Base-by-base conservation (phyloP, 2,888 invertebrate genomes). In the Aspidiotus destructor region DNA sequence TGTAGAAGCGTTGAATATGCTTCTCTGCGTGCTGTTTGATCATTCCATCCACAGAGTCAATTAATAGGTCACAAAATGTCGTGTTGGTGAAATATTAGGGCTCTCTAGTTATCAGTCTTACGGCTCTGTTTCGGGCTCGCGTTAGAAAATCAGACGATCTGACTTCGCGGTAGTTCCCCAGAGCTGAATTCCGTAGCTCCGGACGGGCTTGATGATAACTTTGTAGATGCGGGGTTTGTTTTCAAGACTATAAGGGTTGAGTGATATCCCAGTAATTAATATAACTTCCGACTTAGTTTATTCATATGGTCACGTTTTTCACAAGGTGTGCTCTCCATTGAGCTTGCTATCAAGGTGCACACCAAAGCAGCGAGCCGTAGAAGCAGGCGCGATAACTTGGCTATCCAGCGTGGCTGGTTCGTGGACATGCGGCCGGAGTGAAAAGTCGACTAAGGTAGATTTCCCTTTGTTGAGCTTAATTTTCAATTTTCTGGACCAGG, bases 141-240 rank as follows among this genome's bases (percentile, higher is more conserved):
- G n/a, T n/a, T 44, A 13, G 13, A 44, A 10, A 44, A 44, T 44
- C 13, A 44, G 13, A 10, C 48, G 48, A 13, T 44, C 13, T 13
- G 48, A 8, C 48, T 10, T 44, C 8, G 48, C 48, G 48, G 48
- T 13, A 13, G 48, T 44, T 13, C 48, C 48, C 48, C 48, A 44
- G 9, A 44, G 13, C 48, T 44, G 48, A 13, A 44, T 44, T 10
- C 48, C 48, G 48, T 44, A 44, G 48, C 48, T 44, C 48, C 48
- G 13, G 48, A 13, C 48, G 48, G 48, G 48, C 48, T 44, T 44
- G 8, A 44, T 44, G 9, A 44, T 44, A 44, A 44, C 48, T 8
- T 44, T 44, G 48, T 44, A 44, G 48, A n/a, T n/a, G n/a, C n/a
- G n/a, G n/a, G n/a, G n/a, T n/a, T 44, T 44, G 48, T 44, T 44